Conservation (phyloP, 2,888 invertebrate genomes). For the Plebejus anna region DNA sequence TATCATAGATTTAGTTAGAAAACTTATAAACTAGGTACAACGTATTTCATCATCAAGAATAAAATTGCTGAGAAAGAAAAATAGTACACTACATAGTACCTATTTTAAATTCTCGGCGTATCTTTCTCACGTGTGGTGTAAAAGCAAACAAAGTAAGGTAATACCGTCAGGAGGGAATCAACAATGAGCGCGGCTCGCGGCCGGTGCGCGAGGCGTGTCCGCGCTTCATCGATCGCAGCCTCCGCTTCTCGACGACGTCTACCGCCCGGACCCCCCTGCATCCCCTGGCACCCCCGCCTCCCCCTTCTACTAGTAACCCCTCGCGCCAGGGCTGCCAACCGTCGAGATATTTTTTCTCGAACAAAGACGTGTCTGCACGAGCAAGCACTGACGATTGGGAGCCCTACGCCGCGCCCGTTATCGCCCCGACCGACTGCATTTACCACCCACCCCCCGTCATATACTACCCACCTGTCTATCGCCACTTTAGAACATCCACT, state of each 20-base stretch:
- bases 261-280: constrained; percentile 49
- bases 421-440: constrained; percentile 78
- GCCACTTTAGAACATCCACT: constrained; percentile 44
- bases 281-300: not conserved
- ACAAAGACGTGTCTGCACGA: constrained; percentile 14
- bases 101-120: not conserved
- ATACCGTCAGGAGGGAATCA: constrained; percentile 46
- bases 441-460: constrained; percentile 64
- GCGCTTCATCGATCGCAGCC: constrained; percentile 79
- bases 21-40: no score
- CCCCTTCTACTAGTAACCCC: not conserved
- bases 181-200: constrained; percentile 62
- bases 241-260: constrained; percentile 77
- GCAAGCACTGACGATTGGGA: constrained; percentile 37
- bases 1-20: not conserved
- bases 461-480: constrained; percentile 62
- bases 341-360: not conserved
- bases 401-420: constrained; percentile 64
- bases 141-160: constrained; percentile 22
- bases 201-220: constrained; percentile 76
- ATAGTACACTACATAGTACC: not conserved
- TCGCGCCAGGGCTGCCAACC: constrained; percentile 1
- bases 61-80: not conserved
- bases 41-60: not conserved
- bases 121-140: constrained; percentile 10